phyloP scores from a whole-genome alignment of 2,113 vertebrate species.

The Tenrec ecaudatus region DNA sequence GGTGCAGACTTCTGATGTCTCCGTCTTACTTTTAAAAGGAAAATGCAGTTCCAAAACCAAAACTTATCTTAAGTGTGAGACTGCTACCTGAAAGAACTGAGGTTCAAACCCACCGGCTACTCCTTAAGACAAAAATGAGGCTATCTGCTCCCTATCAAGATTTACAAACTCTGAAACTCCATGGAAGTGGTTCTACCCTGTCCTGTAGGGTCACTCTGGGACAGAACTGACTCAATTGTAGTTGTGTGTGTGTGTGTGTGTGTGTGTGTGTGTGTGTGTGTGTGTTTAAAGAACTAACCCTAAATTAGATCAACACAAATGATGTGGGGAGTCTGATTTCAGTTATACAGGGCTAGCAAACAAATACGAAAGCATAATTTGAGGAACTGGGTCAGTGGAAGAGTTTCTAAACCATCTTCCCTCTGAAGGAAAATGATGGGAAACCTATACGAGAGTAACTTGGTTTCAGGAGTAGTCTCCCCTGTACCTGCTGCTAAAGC shows the following conservation, averaged over 20 bases:
- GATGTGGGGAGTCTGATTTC: not conserved
- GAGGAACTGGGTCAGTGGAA: not conserved
- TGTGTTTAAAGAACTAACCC: too few relatives aligned
- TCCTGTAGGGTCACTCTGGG: too few relatives aligned
- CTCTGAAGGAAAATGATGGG: not conserved
- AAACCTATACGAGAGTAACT: not conserved
- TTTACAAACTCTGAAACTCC: too few relatives aligned
- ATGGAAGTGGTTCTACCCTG: too few relatives aligned
- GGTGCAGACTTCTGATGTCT: not conserved
- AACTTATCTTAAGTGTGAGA: not conserved
- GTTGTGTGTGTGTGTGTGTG: too few relatives aligned
- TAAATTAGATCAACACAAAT: too few relatives aligned
- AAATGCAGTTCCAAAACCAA: not conserved
- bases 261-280: too few relatives aligned
- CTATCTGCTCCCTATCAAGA: too few relatives aligned
- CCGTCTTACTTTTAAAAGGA: not conserved
- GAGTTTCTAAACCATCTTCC: not conserved
- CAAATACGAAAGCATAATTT: not conserved
- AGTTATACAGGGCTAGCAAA: not conserved
- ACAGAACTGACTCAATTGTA: too few relatives aligned
- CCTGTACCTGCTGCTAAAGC: constrained; percentile 39
- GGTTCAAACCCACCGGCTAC: too few relatives aligned
- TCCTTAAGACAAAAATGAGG: too few relatives aligned
- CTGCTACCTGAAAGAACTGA: too few relatives aligned
- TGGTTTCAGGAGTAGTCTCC: not conserved